A percentile compares a stretch with the other conserved stretches of the same genome.
Conservation (phyloP, 2,888 invertebrate species). For the Yponomeuta cagnagella region DNA sequence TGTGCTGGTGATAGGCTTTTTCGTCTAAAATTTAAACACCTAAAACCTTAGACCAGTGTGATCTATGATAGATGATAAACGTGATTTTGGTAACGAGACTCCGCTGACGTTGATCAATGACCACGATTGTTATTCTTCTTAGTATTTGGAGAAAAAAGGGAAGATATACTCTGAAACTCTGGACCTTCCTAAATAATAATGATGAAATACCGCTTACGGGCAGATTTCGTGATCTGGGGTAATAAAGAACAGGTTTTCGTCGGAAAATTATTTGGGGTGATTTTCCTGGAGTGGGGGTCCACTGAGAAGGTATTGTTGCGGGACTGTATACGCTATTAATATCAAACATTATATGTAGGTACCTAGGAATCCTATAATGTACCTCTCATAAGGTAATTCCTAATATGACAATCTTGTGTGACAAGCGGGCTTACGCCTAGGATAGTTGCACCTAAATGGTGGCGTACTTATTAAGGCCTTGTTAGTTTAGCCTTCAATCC, state of each 20-base stretch:
- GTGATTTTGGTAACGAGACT: constrained; percentile 71
- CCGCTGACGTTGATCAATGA: constrained; percentile 57
- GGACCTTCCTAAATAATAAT: constrained; percentile 58
- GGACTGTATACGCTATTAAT: no score
- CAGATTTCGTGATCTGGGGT: constrained; percentile 67
- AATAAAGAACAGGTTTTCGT: constrained; percentile 49
- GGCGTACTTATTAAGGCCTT: not conserved
- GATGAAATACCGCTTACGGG: constrained; percentile 71
- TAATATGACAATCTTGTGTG: no score
- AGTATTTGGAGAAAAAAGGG: constrained; percentile 50
- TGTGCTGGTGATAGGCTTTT: constrained; percentile 29
- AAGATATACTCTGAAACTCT: constrained; percentile 39
- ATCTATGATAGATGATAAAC: constrained; percentile 74
- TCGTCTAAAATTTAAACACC: constrained; percentile 29
- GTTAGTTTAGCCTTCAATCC: not conserved
- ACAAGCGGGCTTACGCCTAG: no score
- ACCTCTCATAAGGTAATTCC: no score
- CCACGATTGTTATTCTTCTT: constrained; percentile 60
- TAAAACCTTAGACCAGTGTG: constrained; percentile 71
- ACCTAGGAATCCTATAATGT: no score
- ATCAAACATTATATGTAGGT: no score
- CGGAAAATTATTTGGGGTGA: constrained; percentile 51
- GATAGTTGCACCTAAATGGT: not conserved
- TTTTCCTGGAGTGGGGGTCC: not conserved
- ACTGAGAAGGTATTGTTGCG: not conserved